Base-by-base conservation (phyloP, 2,113 vertebrate genomes). In the Physeter macrocephalus region DNA sequence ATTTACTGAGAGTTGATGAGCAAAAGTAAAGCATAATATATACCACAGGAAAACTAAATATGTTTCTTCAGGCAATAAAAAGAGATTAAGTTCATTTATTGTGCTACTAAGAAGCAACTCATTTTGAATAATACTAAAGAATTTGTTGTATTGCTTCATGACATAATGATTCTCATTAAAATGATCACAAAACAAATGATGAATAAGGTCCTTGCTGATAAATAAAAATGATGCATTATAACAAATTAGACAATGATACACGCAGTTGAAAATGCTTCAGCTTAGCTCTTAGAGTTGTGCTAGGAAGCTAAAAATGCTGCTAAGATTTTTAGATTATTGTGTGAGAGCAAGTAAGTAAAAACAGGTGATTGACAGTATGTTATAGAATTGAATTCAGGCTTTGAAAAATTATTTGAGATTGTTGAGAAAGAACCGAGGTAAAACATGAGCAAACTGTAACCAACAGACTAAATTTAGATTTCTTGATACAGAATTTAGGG, bases 121-220 rank as follows among this genome's bases (percentile, higher is more conserved):
- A 54, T 14, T 95, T 88, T 86, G 49, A 27, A 27, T 94, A 84
- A 64, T 78, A 43, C 27, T 54, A 5, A 82, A 90, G 36, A 23
- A 5, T 90, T 66, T 74, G 3, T 81, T 78, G 52, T 72, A 14
- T 46, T 88, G 6, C 93, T 95, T 93, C 25, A 57, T 61, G 21
- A 81, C 10, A n/a, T 74, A 77, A 46, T 84, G 8, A 90, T 83
- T 87, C 49, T 75, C 67, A 80, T 93, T 89, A 69, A 96, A 88
- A 90, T 92, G 3, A 72, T 95, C 31, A 92, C 8, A 77, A 93
- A 93, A 89, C 49, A 92, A 78, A 57, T 74, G 17, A 85, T 88
- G 27, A 61, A 21, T 67, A 92, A 90, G 52, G 23, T 21, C 9
- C 36, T 72, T 71, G 14, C 66, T 91, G 74, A 41, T 31, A 91